Evolutionary conservation across 2,113 vertebrate species (phyloP), one percentile per base, ranked within the genome.

Genomic region (Mesitornis unicolor): DNA sequence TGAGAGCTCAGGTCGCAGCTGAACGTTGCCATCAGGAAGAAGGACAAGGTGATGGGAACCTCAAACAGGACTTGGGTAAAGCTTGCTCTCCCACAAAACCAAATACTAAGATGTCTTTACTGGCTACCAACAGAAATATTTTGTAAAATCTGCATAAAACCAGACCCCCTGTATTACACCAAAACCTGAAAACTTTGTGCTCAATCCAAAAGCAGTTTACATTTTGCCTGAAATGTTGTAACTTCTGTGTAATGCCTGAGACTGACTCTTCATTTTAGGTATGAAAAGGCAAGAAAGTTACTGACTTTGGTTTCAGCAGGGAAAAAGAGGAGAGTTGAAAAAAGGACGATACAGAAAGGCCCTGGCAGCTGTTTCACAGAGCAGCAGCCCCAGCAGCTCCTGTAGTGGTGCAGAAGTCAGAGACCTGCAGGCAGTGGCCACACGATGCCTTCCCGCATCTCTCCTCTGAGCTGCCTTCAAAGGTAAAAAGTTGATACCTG

Each of bases 391-490:
- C 16, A 69, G 73, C 33, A 70, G 3, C 35, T 67, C 65, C 38
- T 12, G 22, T 0, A 3, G 36, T 2, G 17, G 38, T 56, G 70
- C 24, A 65, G 25, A 84, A 51, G 48, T 2, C 6, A 33, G 54
- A 13, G 53, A 63, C 35, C 40, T 33, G 40, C 33, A 65, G 43
- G 21, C 57, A 64, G 56, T 3, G 8, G 47, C 20, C 42, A 43
- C 21, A 16, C 0, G 0, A 13, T 12, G 29, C 31, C 38, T 35
- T 51, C 42, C 40, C 6, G 9, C 16, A 77, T 35, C n/a, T 80
- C 65, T 65, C 54, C 31, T 65, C 85, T 77, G 71, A 1, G 1
- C 22, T 38, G 19, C 51, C 50, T 64, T 63, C 43, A 45, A 48
- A 84, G 36, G 31, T 31, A 77, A 28, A 11, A 38, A 45, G 40